These are phyloP conservation scores for Teinopalpus imperialis DNA, from an alignment of 2,888 invertebrate genomes.

Conservation along the genomic window DNA sequence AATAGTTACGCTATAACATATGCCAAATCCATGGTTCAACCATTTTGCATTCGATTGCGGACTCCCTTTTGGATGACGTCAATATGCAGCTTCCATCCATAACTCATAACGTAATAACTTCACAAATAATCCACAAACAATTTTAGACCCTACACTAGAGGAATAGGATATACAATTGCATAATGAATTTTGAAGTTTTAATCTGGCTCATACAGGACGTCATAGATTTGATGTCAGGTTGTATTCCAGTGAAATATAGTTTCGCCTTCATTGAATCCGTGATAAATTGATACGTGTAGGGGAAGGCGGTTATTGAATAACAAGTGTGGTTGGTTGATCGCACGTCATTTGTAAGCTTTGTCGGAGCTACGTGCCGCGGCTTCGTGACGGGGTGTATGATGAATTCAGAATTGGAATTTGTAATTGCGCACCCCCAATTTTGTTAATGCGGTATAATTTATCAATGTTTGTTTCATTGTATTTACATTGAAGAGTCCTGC, in stretches of 20 bases:
- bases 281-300: conserved; percentile 76
- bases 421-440: conserved; percentile 40
- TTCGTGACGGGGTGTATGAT: conserved; percentile 35
- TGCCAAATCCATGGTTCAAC: conserved; percentile 80
- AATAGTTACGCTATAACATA: conserved; percentile 75
- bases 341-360: conserved; percentile 50
- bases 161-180: conserved; percentile 20
- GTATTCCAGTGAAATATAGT: conserved; percentile 75
- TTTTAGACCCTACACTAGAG: conserved; percentile 18
- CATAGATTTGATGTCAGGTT: conserved; percentile 62
- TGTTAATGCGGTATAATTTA: conserved; percentile 39
- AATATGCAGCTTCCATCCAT: conserved; percentile 62
- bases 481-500: too few species aligned
- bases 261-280: conserved; percentile 78
- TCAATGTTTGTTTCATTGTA: conserved; percentile 29
- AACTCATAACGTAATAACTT: conserved; percentile 37
- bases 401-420: conserved; percentile 47
- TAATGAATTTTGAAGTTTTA: conserved; percentile 32
- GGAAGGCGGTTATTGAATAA: conserved; percentile 77
- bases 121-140: background rate
- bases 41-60: conserved; percentile 77
- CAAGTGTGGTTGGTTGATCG: conserved; percentile 67
- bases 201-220: conserved; percentile 43
- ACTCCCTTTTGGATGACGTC: conserved; percentile 79
- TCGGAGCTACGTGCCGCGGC: conserved; percentile 35